Conservation (phyloP, 2,888 invertebrate genomes). For the Oxycera nigricornis region DNA sequence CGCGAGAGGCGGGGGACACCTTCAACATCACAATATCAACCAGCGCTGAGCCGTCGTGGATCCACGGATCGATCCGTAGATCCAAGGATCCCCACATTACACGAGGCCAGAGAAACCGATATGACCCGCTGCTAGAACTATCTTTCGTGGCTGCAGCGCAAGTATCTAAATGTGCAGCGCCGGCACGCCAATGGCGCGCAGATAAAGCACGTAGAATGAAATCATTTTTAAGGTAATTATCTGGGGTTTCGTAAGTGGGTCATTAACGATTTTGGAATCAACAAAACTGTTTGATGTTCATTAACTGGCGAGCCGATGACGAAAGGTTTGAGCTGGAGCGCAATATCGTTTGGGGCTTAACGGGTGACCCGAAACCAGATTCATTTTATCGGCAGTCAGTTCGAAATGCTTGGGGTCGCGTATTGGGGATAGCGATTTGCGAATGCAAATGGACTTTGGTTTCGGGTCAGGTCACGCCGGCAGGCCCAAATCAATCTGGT, state of each 20-base stretch:
- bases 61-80: neutral
- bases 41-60: too few species aligned
- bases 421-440: too few species aligned
- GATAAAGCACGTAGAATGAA: slow-evolving; percentile 20
- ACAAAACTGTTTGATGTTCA: slow-evolving; percentile 30
- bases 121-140: slow-evolving; percentile 2
- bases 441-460: too few species aligned
- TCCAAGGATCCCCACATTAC: neutral
- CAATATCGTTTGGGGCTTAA: neutral
- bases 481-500: too few species aligned
- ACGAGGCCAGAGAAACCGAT: slow-evolving; percentile 16
- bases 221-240: slow-evolving; percentile 30
- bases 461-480: too few species aligned
- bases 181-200: slow-evolving; percentile 3
- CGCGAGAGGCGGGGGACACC: neutral
- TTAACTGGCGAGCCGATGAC: neutral
- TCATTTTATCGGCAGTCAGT: too few species aligned
- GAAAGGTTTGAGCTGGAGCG: neutral
- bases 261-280: slow-evolving; percentile 33
- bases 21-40: slow-evolving; percentile 20
- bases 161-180: neutral
- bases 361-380: neutral
- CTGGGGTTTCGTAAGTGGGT: slow-evolving; percentile 36
- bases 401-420: too few species aligned
- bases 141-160: neutral